Evolutionary conservation across 2,797 vertebrate species (phyloP).

Genomic region (Lophotriccus pileatus): DNA sequence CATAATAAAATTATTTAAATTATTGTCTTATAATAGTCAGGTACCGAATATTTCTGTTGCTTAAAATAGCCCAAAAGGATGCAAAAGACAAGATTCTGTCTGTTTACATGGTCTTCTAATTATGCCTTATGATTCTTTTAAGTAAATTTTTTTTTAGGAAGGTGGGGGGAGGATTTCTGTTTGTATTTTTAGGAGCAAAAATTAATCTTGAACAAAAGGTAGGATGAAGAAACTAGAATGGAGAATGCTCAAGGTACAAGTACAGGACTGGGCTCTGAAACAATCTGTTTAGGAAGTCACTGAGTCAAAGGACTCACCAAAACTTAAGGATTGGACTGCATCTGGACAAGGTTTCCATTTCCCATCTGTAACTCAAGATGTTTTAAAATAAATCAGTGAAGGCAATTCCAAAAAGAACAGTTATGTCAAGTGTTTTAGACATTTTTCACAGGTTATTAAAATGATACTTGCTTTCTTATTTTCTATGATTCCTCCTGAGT

Average conservation of each 20-base stretch:
- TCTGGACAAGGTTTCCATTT: not conserved
- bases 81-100: not conserved
- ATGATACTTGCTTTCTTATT: not conserved
- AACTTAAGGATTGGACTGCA: not conserved
- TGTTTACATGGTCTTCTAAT: not conserved
- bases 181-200: not conserved
- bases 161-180: rapidly evolving
- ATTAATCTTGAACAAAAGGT: not conserved
- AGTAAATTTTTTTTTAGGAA: not conserved
- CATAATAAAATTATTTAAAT: not conserved
- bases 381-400: not conserved
- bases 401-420: not conserved
- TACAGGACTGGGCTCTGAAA: not conserved
- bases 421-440: not conserved
- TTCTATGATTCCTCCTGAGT: not conserved
- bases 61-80: not conserved
- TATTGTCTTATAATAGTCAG: not conserved
- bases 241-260: not conserved
- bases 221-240: not conserved
- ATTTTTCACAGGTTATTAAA: not conserved
- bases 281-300: not conserved
- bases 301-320: not conserved
- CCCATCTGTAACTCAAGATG: not conserved
- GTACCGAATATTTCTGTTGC: not conserved
- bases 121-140: not conserved